Evolutionary conservation across 2,113 vertebrate species (phyloP), one percentile per base, ranked within the genome.

Genomic region (Baryphthengus martii): DNA sequence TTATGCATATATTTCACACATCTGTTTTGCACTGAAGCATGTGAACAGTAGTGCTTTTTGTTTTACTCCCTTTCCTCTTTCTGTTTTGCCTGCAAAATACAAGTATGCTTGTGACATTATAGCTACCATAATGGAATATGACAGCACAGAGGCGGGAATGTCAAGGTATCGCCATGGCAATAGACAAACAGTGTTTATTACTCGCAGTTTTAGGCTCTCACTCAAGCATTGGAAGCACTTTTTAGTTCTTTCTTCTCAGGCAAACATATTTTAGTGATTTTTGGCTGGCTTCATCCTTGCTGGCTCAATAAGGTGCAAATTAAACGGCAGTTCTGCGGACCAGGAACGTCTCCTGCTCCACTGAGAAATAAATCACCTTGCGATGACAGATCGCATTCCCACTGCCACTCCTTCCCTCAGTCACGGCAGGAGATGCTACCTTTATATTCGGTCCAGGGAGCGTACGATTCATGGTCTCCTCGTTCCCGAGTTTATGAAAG

Each of bases 111-210:
- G 78, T 93, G 91, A 73, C 71, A 93, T 85, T 87, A 53, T 28
- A 93, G 81, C 37, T 74, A 50, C 65, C 90, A 71, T 91, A 91
- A 93, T 56, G 65, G 82, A 94, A 91, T 88, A 90, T 67, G 78
- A 89, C 91, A 94, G 88, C 67, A 86, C 21, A 74, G 79, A 83
- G 42, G 55, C 1, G 1, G 55, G 79, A 93, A 85, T 63, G 45
- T 70, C 89, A 73, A 80, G 90, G 67, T 77, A 96, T 91, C 80
- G 40, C 88, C 88, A 96, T 92, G 65, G 95, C 85, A 96, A 94
- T 86, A 92, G 93, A 94, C 75, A 95, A 95, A 95, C 67, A 82
- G 29, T 76, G 62, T 47, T 95, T 77, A 91, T 93, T 67, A 73
- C 62, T 88, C 39, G 67, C 73, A 85, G 75, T 79, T 96, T 83